Percentiles rank a stretch among this genome's conserved stretches.
Evolutionary conservation across 2,888 invertebrate species (phyloP).

Genomic region (Auanema freiburgensis): DNA sequence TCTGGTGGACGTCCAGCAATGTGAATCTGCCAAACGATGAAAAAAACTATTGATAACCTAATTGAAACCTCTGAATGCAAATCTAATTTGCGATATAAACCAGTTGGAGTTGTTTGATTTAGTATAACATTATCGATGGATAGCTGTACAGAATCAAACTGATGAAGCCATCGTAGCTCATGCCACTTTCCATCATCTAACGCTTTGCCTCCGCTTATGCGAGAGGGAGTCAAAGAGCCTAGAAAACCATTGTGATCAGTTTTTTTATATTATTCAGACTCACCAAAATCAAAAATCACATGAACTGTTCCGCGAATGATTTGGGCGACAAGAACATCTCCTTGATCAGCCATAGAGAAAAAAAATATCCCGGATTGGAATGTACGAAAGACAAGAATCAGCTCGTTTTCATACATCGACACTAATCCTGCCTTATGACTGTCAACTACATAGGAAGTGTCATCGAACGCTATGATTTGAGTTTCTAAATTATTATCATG

Average conservation of each 20-base stretch:
- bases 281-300: constrained; percentile 60
- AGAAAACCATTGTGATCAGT: constrained; percentile 3
- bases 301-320: constrained; percentile 55
- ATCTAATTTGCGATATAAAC: constrained; percentile 62
- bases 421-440: constrained; percentile 49
- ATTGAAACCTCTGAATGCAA: constrained; percentile 51
- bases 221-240: constrained; percentile 45
- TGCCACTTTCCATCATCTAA: constrained; percentile 63
- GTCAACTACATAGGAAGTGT: constrained; percentile 54
- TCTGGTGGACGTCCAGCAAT: constrained; percentile 58
- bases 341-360: constrained; percentile 62
- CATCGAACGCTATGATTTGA: constrained; percentile 53
- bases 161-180: constrained; percentile 59
- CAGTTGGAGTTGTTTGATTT: constrained; percentile 58
- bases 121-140: constrained; percentile 54
- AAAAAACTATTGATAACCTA: background rate
- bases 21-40: constrained; percentile 46
- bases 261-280: constrained; percentile 2
- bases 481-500: constrained; percentile 36
- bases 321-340: constrained; percentile 60
- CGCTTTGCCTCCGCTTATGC: constrained; percentile 56
- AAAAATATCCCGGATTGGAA: constrained; percentile 60
- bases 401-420: constrained; percentile 62
- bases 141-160: constrained; percentile 60
- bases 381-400: constrained; percentile 54